phyloP scores from a whole-genome alignment of 1,140 invertebrate genomes.

The Zophobas atratus region DNA sequence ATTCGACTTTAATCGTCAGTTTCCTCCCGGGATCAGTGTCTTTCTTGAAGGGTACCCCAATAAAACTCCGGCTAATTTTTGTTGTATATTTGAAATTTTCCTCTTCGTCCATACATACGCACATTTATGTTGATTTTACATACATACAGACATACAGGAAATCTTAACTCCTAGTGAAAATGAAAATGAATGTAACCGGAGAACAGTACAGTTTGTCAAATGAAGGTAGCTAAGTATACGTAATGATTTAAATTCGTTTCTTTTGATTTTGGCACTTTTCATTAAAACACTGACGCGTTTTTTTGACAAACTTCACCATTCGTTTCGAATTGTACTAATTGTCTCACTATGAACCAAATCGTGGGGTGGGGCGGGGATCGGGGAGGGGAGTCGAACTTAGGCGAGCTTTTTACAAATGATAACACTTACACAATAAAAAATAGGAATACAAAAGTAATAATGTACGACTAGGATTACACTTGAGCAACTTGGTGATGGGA shows the following conservation, averaged over 20 bases:
- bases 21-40: background rate
- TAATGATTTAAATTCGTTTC: constrained; percentile 59
- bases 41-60: background rate
- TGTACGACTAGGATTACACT: constrained; percentile 47
- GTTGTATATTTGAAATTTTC: constrained; percentile 65
- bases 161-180: constrained; percentile 53
- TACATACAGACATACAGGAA: constrained; percentile 66
- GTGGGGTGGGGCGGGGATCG: background rate
- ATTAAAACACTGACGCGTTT: constrained; percentile 37
- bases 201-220: constrained; percentile 40
- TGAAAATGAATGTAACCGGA: constrained; percentile 46
- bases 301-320: constrained; percentile 46
- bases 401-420: constrained; percentile 10
- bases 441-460: constrained; percentile 36
- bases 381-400: constrained; percentile 7
- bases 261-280: constrained; percentile 55
- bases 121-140: constrained; percentile 63
- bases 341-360: constrained; percentile 28
- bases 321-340: constrained; percentile 46
- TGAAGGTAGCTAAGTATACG: constrained; percentile 33
- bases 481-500: constrained; percentile 52
- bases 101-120: constrained; percentile 65
- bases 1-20: constrained; percentile 1
- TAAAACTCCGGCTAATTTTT: constrained; percentile 45
- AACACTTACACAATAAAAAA: constrained; percentile 41